Percentiles rank a stretch among this genome's conserved stretches.
phyloP scores from a whole-genome alignment of 2,113 vertebrate genomes.

The Pristiophorus japonicus region DNA sequence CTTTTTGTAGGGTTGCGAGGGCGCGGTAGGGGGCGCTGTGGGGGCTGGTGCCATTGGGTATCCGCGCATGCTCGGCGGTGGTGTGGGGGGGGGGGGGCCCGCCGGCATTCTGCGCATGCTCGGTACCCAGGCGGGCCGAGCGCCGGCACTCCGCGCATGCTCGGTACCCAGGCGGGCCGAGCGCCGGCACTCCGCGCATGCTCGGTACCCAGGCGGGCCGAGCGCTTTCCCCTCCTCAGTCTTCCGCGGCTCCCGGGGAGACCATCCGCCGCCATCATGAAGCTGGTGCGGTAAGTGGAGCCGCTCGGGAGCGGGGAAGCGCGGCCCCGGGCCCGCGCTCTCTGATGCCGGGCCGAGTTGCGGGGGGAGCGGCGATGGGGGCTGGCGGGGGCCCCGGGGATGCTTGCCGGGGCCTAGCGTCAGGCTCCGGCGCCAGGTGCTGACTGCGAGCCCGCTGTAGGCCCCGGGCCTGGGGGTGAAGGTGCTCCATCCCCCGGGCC shows the following conservation, averaged over 20 bases:
- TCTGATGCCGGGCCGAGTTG: background rate
- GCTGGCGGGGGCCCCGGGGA: background rate
- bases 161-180: no score
- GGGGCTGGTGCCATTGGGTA: no score
- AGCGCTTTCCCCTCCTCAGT: background rate
- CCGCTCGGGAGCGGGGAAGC: no score
- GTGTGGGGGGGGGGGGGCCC: background rate
- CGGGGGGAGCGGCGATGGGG: background rate
- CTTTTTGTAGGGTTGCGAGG: no score
- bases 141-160: no score
- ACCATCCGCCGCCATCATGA: constrained; percentile 55
- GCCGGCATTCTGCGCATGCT: background rate
- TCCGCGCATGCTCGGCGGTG: background rate
- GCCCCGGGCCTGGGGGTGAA: no score
- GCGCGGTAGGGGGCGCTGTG: no score
- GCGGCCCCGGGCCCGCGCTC: background rate
- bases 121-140: no score
- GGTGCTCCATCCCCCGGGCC: no score
- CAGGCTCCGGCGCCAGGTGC: no score
- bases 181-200: background rate
- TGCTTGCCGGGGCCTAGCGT: no score
- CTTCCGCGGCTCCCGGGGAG: background rate
- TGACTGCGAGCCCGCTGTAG: no score
- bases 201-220: background rate
- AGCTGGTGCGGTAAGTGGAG: constrained; percentile 62